Conservation (phyloP, 2,113 vertebrate genomes). For the Rhabdomys dilectus region DNA sequence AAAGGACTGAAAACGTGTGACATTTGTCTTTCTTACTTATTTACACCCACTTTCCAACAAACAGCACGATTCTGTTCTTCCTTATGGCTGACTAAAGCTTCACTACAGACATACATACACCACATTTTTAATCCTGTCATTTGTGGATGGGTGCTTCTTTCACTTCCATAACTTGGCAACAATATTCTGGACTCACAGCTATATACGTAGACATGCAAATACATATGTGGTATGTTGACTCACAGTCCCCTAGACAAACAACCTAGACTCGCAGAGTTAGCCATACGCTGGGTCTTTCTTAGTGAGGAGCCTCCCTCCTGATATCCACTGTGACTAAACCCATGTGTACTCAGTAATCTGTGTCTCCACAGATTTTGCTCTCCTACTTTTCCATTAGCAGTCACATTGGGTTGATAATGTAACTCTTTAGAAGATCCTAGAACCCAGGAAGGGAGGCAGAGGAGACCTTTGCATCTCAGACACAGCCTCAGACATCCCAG, state of each 20-base stretch:
- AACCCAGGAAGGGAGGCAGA: neutral
- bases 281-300: neutral
- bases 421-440: neutral
- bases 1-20: neutral
- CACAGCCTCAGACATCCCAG: neutral
- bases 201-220: neutral
- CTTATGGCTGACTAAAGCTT: neutral
- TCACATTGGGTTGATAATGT: neutral
- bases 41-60: neutral
- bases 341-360: neutral
- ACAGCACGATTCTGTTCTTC: neutral
- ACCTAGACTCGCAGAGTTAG: neutral
- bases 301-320: neutral
- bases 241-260: too few species aligned
- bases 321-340: neutral
- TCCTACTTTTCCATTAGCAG: neutral
- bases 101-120: rapidly evolving
- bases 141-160: neutral
- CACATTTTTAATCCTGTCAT: neutral
- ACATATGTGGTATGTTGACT: neutral
- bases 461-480: neutral
- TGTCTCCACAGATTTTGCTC: neutral
- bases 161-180: neutral
- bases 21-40: neutral
- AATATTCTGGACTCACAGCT: neutral